Conservation (phyloP, 2,888 invertebrate species). For the Malachius bipustulatus region DNA sequence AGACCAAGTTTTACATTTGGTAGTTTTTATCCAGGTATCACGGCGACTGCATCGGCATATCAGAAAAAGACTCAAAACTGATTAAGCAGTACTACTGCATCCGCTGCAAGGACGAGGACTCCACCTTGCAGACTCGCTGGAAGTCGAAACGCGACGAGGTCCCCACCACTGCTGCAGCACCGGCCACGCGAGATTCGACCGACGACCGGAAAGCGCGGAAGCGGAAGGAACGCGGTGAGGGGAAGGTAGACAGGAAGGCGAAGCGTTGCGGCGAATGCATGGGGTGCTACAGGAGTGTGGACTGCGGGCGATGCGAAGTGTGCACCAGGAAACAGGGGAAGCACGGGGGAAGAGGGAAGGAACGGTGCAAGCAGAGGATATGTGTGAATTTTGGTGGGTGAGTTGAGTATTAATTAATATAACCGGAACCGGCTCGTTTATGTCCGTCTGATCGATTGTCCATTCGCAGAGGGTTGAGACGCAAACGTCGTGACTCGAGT, state of each 20-base stretch:
- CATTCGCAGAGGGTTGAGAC: slow-evolving; percentile 22
- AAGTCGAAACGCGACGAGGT: slow-evolving; percentile 30
- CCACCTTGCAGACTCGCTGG: slow-evolving; percentile 53
- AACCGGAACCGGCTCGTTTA: too few relatives aligned
- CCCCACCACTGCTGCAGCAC: slow-evolving; percentile 9
- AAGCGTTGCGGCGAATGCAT: slow-evolving; percentile 64
- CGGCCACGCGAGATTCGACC: slow-evolving; percentile 14
- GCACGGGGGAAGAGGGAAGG: slow-evolving; percentile 28
- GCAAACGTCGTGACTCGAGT: slow-evolving; percentile 32
- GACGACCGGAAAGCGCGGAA: slow-evolving; percentile 29
- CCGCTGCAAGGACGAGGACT: slow-evolving; percentile 72
- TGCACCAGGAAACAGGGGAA: slow-evolving; percentile 38
- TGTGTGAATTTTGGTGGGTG: slow-evolving; percentile 37
- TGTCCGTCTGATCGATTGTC: too few relatives aligned
- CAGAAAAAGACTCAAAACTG: slow-evolving; percentile 81
- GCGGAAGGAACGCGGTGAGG: slow-evolving; percentile 30
- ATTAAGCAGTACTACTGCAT: slow-evolving; percentile 91
- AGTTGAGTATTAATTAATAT: slow-evolving; percentile 8
- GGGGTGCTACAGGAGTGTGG: slow-evolving; percentile 56
- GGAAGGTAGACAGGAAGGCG: slow-evolving; percentile 35
- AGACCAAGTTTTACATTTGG: too few relatives aligned
- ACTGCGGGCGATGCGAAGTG: slow-evolving; percentile 59
- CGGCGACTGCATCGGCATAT: slow-evolving; percentile 93
- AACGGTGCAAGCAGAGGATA: slow-evolving; percentile 41
- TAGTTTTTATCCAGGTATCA: slow-evolving; percentile 75